phyloP scores from a whole-genome alignment of 2,888 invertebrate genomes.

The Rhagonycha lutea region DNA sequence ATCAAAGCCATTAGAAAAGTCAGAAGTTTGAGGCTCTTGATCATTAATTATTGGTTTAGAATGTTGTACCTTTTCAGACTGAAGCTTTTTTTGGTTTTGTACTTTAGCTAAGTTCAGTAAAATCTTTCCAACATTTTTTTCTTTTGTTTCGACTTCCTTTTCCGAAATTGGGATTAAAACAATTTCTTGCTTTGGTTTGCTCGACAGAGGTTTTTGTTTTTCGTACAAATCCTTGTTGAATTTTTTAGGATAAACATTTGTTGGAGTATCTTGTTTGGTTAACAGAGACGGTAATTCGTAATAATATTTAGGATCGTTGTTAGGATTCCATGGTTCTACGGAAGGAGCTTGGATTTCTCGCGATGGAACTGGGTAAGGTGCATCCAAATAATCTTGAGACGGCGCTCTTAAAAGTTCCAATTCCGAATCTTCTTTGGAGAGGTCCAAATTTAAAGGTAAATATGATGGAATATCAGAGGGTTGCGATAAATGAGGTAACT shows the following conservation, averaged over 20 bases:
- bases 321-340: conserved; percentile 52
- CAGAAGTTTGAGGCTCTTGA: conserved; percentile 31
- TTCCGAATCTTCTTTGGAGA: conserved; percentile 43
- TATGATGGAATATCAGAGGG: conserved; percentile 25
- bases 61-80: conserved; percentile 48
- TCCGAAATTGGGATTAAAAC: conserved; percentile 54
- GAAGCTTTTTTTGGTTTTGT: conserved; percentile 58
- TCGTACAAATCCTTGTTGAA: conserved; percentile 57
- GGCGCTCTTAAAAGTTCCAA: conserved; percentile 42
- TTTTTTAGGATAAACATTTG: conserved; percentile 64
- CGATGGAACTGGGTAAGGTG: conserved; percentile 51
- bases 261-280: conserved; percentile 55
- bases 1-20: conserved; percentile 30
- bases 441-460: conserved; percentile 42
- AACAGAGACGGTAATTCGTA: conserved; percentile 51
- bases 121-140: conserved; percentile 47
- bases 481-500: neutral
- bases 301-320: conserved; percentile 50
- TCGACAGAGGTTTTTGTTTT: conserved; percentile 45
- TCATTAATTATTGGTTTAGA: neutral
- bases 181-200: conserved; percentile 56
- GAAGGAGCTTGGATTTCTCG: conserved; percentile 56
- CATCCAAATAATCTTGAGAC: conserved; percentile 19
- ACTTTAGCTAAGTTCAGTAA: conserved; percentile 57
- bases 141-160: conserved; percentile 47